Evolutionary conservation across 2,888 invertebrate species (phyloP), one percentile per base, ranked within the genome.

Genomic region (Caenorhabditis wallacei): DNA sequence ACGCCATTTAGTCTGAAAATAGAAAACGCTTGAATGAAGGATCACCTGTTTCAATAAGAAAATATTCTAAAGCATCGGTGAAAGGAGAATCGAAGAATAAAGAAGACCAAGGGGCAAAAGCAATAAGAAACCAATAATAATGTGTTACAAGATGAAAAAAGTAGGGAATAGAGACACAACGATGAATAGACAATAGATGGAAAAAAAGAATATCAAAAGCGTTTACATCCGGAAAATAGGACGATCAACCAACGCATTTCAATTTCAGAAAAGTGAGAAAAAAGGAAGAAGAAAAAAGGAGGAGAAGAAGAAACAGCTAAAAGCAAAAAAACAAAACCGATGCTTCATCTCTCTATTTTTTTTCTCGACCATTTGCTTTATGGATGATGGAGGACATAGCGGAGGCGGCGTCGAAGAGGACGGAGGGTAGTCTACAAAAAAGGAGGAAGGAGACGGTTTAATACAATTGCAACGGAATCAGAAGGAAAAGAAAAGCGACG

Each of bases 401-500:
- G 43, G 43, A 26, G 46, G 59, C 40, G 57, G 59, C 30, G 61
- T 30, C 24, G 37, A 35, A 59, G 43, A 35, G n/a, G n/a, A n/a
- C n/a, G n/a, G 8, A 46, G 51, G 24, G 35, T 46, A 22, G 30
- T 30, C 24, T 20, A 69, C 61, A 40, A 8, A n/a, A 18, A 40
- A 63, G n/a, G 56, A 16, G 40, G 61, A 53, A 26, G 53, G n/a
- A 26, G 64, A 64, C 61, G 68, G 76, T 78, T 78, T 78, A 63
- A 78, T 78, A 78, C 78, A 78, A 78, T 69, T 78, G 78, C 78
- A 78, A 78, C 69, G 69, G 63, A 78, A 78, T 78, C 78, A 78
- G 78, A 68, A 76, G 35, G 26, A 68, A 40, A 40, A 40, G 40
- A 48, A 43, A 43, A 61, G 18, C 11, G n/a, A n/a, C 37, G 61